Evolutionary conservation across 1,140 invertebrate species (phyloP), one percentile per base, ranked within the genome.

Genomic region (Neelides sp.): DNA sequence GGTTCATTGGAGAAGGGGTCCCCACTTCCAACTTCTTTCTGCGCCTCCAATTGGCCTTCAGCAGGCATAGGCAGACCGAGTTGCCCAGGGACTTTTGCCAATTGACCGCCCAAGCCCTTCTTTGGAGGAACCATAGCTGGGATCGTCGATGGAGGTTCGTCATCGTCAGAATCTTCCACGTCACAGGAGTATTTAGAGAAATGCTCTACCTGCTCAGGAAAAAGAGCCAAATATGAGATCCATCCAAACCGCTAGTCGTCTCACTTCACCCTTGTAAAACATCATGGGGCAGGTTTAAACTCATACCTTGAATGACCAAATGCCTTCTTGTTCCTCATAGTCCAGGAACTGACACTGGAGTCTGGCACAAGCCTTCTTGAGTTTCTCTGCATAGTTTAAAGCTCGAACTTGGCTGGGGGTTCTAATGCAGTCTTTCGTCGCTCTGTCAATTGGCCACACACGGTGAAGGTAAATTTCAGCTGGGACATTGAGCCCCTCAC

Each of bases 151-250:
- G 62, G 60, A 1, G 62, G 49, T 3, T 63, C 40, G n/a, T 63
- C 65, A 42, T 75, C 75, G 24, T 83, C 81, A 32, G 90, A 88
- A 54, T 91, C 86, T 63, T 93, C 88, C 0, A 83, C 85, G 62
- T 94, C 91, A 48, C 82, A 81, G 5, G 95, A 69, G 2, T 98
- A 97, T 65, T 96, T 96, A 1, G 91, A 95, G 68, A 97, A 98
- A 70, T 97, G 93, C 52, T 91, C 82, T 23, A 94, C 90, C 79
- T 83, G 64, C 17, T 65, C 67, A 44, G n/a, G 52, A 62, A 54
- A 24, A 32, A 3, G n/a, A 23, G 43, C 15, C 27, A 52, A 37
- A 36, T 15, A 15, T 36, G 17, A n/a, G n/a, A n/a, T n/a, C n/a
- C n/a, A n/a, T n/a, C 8, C 4, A 42, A 42, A n/a, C 13, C 40